Evolutionary conservation across 2,888 invertebrate genomes (phyloP), one percentile per base, ranked within the genome.

Genomic region (Hoplodrina blanda): DNA sequence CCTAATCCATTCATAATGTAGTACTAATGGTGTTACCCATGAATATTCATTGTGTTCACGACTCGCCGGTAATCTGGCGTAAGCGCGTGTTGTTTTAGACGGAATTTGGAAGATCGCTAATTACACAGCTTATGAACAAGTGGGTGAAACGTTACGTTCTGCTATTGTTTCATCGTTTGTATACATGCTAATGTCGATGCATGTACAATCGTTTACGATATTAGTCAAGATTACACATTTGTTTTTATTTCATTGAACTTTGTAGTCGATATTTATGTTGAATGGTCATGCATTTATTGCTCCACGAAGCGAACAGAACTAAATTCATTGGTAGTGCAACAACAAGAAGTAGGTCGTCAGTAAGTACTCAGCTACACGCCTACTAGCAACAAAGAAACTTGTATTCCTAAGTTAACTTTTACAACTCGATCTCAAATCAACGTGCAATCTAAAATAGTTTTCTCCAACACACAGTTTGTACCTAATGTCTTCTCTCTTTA

Each of bases 41-140:
- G 89, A 90, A 92, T 91, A 91, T 89, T 88, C 86, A 89, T 88
- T 76, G 80, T 85, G 78, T 81, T 86, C 85, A 81, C 81, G 83
- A 81, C 72, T 74, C 75, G 79, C 79, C 78, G 77, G 84, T 87
- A 85, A 87, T 85, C 81, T 82, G 82, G 83, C 80, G 85, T 82
- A 85, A 80, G 86, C 81, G 74, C 61, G 63, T 78, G 76, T 82
- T 80, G 76, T 80, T 78, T 76, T 73, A 69, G 76, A 83, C 67
- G 57, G 73, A 81, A 74, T 84, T 80, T 85, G 78, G 82, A 84
- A 83, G 85, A 83, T 84, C 81, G 83, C 83, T 89, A 92, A 91
- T 93, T 93, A 92, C 88, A 90, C 91, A 91, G 89, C 81, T 81
- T 78, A 83, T 90, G 92, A 89, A 84, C 90, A 94, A 89, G 83